Evolutionary conservation across 2,113 vertebrate genomes (phyloP), one percentile per base, ranked within the genome.

Genomic region (Salvelinus sp.): DNA sequence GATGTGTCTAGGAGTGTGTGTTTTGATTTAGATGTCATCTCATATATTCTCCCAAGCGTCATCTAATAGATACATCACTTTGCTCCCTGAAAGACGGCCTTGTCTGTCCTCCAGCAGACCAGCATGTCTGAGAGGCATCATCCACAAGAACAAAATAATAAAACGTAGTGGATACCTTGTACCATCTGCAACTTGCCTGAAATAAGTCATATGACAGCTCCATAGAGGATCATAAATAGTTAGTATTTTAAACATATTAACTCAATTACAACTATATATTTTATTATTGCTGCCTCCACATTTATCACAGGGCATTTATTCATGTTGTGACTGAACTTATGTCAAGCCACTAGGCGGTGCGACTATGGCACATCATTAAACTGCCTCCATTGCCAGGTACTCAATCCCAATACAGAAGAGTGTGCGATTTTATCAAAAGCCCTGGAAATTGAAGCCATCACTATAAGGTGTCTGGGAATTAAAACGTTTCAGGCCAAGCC

Each of bases 211-310:
- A 84, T 67, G 85, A 92, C 74, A 67, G 89, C 6, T 48, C 92
- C 85, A 89, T 94, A 91, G 92, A 87, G 90, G 90, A 94, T 97
- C 96, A 99, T 94, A 92, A 95, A 99, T 97, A 94, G 94, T 91
- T 83, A 93, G 94, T 95, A 96, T 97, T 99, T 99, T 98, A 96
- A 97, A 95, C 97, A 96, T 96, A 98, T 98, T 97, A 98, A 96
- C 95, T 95, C 95, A 95, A 98, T 98, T 98, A 97, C 95, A 96
- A 96, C 93, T 94, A 94, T 96, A 94, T 95, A 97, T 96, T 97
- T 91, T 95, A 97, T 96, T 95, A 95, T 94, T 92, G 87, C 86
- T 84, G 89, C 89, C 91, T 85, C 87, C 89, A 93, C 96, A 97
- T 97, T 95, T 94, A 96, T 95, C 94, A 93, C 89, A 76, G 85